A percentile compares a stretch with the other conserved stretches of the same genome.
These are phyloP conservation scores for Oasisia sp. DNA, from an alignment of 2,888 invertebrate genomes.

Conservation along the genomic window DNA sequence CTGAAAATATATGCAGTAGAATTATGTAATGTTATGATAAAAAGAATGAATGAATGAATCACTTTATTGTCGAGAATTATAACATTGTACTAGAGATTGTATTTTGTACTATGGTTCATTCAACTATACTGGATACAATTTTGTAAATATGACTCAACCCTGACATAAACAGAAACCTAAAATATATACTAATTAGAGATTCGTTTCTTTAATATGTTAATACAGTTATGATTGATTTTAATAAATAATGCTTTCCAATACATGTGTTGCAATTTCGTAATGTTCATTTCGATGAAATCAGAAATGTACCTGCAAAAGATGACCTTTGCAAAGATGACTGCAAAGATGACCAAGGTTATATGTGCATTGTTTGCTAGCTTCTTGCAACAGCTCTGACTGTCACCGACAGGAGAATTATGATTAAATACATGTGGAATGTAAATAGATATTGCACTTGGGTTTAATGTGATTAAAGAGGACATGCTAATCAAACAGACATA, in stretches of 20 bases:
- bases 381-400: background rate
- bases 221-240: background rate
- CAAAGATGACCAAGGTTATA: background rate
- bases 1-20: too few species aligned
- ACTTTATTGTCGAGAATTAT: too few species aligned
- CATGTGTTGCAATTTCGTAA: background rate
- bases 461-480: background rate
- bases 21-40: too few species aligned
- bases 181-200: too few species aligned
- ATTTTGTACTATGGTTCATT: too few species aligned
- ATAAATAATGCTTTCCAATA: background rate
- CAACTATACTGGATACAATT: background rate
- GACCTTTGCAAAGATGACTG: background rate
- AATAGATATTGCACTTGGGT: background rate
- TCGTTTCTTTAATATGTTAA: background rate
- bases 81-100: too few species aligned
- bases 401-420: background rate
- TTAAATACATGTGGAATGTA: background rate
- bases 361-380: background rate
- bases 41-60: too few species aligned
- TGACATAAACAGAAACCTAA: too few species aligned
- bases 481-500: background rate
- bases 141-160: background rate
- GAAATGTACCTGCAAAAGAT: background rate
- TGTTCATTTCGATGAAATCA: background rate